Evolutionary conservation across 2,113 vertebrate genomes (phyloP), one percentile per base, ranked within the genome.

Genomic region (Junco hyemalis): DNA sequence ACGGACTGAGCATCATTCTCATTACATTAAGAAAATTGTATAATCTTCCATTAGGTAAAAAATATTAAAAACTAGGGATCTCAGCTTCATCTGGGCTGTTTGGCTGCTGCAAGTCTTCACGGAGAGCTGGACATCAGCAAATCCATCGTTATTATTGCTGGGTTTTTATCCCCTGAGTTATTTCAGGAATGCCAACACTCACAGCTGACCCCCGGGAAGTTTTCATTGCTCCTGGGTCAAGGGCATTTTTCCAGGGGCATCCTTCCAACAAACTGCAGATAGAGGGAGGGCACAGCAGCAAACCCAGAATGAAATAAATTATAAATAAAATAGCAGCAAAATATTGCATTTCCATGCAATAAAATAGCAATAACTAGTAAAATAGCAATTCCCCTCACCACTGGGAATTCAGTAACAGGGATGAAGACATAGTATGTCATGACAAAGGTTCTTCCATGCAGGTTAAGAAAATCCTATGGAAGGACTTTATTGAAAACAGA

Each of bases 111-210:
- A 63, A 38, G 74, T 42, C 59, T 56, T 72, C 4, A 1, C 3
- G 45, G 44, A 79, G 74, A 86, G 33, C 33, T 76, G 71, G 76
- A 86, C 80, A 38, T 18, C 71, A 59, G 89, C 61, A 94, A 94
- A 94, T 86, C 74, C 82, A 76, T 42, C 66, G 59, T 76, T 66
- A 50, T 69, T 91, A 60, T 64, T 86, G 31, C 28, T 71, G 45
- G 4, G 0, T 53, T 82, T 86, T 74, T 92, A 92, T 91, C 83
- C 57, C 38, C 48, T 0, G 35, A 91, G 71, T 80, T 95, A 94
- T 95, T 88, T 83, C 71, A 86, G 53, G 92, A 95, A 92, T 83
- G 90, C 16, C 80, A 92, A 68, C 10, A 17, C 38, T 36, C 70
- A 50, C 38, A 88, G 57, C 38, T 31, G 65, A 79, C 50, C 70